Evolutionary conservation across 2,797 vertebrate species (phyloP), one percentile per base, ranked within the genome.

Genomic region (Phylloscopus collybita): DNA sequence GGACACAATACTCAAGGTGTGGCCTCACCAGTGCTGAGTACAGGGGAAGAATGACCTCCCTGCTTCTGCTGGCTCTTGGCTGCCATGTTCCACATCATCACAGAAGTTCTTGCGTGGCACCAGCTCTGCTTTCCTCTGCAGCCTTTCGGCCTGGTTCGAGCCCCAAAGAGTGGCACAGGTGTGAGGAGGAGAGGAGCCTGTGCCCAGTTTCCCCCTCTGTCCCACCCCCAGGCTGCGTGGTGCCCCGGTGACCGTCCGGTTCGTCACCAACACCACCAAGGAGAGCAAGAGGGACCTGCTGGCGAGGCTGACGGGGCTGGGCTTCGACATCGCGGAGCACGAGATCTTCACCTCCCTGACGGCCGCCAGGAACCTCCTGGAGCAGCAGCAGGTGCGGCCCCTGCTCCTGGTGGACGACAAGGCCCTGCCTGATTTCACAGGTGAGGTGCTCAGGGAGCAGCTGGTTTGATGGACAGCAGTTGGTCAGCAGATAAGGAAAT

Each of bases 191-290:
- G 32, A 78, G 15, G 19, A 14, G 21, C 30, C 45, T 49, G 5
- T 53, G 80, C 10, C 85, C 60, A 32, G 7, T 11, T 45, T 44
- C 30, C 22, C 79, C 91, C 73, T 54, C 13, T 92, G 75, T 93
- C 19, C 49, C 40, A 11, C 11, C 27, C 14, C 30, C 95, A 99
- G 99, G 95, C 97, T 99, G 75, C 98, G 99, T 8, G 62, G 92
- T 8, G 95, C 99, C 38, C 97, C 98, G 0, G 96, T 99, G 8
- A 92, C 97, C 13, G 96, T 99, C 76, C 98, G 98, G 34, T 99
- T 99, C 96, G 99, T 99, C 88, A 99, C 99, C 17, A 99, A 99
- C 96, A 99, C 99, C 1, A 99, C 99, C 1, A 99, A 99, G 94
- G 99, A 99, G 91, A 99, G 98, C 96, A 99, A 99, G 96, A 97